phyloP scores from a whole-genome alignment of 2,113 vertebrate genomes.

The Ptilorrhoa leucosticta region DNA sequence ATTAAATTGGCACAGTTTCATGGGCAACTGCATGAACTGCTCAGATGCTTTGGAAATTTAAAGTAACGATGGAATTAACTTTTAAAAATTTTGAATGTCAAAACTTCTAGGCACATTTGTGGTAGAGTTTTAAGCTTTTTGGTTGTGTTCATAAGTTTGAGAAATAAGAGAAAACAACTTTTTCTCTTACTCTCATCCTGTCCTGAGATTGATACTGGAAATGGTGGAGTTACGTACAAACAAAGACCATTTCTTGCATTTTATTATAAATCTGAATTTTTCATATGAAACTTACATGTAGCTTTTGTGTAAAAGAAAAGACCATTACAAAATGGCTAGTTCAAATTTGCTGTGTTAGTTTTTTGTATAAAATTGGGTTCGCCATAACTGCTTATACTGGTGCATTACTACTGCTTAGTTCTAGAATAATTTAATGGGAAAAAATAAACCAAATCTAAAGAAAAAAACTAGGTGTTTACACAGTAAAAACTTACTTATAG shows the following conservation, averaged over 20 bases:
- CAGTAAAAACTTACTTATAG: not conserved
- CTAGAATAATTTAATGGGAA: not conserved
- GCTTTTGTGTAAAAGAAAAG: not conserved
- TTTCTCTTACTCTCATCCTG: accelerated
- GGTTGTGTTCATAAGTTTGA: not conserved
- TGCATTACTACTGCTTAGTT: not conserved
- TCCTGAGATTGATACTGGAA: not conserved
- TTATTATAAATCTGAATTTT: not conserved
- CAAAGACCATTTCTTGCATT: not conserved
- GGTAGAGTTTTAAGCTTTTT: not conserved
- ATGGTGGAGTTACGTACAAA: not conserved
- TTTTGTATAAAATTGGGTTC: not conserved
- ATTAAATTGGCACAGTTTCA: not conserved
- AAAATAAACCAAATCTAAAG: not conserved
- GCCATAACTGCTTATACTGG: not conserved
- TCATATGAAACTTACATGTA: accelerated
- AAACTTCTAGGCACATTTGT: not conserved
- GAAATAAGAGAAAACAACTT: not conserved
- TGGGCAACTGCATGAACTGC: not conserved
- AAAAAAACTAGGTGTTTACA: not conserved
- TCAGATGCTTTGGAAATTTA: not conserved
- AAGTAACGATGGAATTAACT: not conserved
- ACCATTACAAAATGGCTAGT: not conserved
- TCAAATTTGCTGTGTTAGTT: not conserved
- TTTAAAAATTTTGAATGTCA: not conserved